These are phyloP conservation scores for Hypotaenidia philippensis DNA, from an alignment of 2,797 vertebrate species.

Conservation along the genomic window DNA sequence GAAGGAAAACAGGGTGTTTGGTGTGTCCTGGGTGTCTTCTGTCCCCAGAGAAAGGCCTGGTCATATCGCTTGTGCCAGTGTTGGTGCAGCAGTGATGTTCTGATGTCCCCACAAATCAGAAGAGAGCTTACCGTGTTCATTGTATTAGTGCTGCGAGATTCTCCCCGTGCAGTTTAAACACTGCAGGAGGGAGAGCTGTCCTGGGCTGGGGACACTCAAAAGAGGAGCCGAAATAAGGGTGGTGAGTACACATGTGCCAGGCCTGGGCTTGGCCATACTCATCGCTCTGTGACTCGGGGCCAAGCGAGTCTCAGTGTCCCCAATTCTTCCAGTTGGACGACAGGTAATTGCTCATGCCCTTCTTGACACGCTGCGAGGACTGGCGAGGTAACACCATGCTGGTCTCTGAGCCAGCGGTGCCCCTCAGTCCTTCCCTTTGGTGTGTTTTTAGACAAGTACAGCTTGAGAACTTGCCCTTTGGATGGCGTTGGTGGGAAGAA, in stretches of 20 bases:
- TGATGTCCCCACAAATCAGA: background rate
- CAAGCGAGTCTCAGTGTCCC: background rate
- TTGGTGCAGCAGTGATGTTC: no score
- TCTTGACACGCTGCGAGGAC: background rate
- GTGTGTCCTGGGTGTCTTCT: background rate
- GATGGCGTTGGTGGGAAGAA: background rate
- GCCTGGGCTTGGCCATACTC: background rate
- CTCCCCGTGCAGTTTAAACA: background rate
- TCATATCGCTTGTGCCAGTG: background rate
- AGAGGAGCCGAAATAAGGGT: background rate
- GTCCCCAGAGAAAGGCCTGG: background rate
- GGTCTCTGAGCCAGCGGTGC: no score
- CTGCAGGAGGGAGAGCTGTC: rapidly evolving
- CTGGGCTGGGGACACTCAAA: background rate
- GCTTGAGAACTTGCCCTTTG: background rate
- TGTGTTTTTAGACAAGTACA: background rate
- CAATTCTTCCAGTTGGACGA: no score
- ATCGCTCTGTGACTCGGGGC: background rate
- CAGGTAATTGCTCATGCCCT: rapidly evolving
- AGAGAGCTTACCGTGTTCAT: background rate
- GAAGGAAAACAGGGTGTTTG: background rate
- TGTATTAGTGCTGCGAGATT: background rate
- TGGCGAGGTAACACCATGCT: no score
- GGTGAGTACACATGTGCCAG: background rate
- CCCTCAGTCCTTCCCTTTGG: background rate